Evolutionary conservation across 2,797 vertebrate species (phyloP).

Genomic region (Enteromius thamalakanensis): DNA sequence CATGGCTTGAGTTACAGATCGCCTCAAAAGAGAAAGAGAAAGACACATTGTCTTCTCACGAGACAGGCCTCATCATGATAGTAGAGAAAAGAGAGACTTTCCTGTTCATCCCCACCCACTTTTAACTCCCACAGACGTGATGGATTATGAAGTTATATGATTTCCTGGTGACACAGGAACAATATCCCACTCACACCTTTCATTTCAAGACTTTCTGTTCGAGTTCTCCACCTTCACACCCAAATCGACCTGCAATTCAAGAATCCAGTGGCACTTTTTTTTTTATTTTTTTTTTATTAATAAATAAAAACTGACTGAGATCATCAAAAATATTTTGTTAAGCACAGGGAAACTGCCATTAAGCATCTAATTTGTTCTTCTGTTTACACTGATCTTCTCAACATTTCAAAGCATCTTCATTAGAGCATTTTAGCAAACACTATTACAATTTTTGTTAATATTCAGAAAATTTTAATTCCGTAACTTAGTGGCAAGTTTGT

Average conservation of each 20-base stretch:
- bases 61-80: slow-evolving; percentile 61
- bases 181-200: not conserved
- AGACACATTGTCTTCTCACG: slow-evolving; percentile 22
- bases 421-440: no score
- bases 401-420: no score
- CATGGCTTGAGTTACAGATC: slow-evolving; percentile 63
- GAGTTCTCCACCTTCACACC: not conserved
- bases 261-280: not conserved
- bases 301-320: not conserved
- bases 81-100: slow-evolving; percentile 15
- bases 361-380: not conserved
- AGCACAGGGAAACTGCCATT: not conserved
- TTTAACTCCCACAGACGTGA: slow-evolving; percentile 61
- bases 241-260: not conserved
- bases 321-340: not conserved
- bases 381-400: not conserved
- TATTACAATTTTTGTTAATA: no score
- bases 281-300: no score
- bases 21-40: slow-evolving; percentile 58
- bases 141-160: slow-evolving; percentile 61
- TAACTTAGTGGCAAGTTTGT: no score
- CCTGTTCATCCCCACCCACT: slow-evolving; percentile 47
- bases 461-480: no score
- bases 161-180: slow-evolving; percentile 53
- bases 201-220: not conserved